These are phyloP conservation scores for Drosophila sordidapex DNA, from an alignment of 2,888 invertebrate species.

Conservation along the genomic window DNA sequence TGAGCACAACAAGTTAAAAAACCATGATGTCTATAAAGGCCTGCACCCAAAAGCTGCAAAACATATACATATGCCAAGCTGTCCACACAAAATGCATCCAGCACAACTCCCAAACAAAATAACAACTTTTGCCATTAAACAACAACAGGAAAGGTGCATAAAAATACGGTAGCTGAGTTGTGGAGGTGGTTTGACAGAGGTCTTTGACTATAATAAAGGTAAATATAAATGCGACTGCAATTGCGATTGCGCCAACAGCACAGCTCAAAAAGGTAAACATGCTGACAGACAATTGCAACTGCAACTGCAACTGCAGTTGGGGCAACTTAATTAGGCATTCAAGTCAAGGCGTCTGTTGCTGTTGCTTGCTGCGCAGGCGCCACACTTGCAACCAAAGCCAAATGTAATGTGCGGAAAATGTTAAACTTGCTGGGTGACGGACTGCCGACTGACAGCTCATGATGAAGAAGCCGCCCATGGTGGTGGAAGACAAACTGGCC, in stretches of 20 bases:
- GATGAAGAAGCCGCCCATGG: conserved; percentile 49
- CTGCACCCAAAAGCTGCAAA: conserved; percentile 52
- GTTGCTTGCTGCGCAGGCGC: conserved; percentile 62
- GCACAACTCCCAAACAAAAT: conserved; percentile 31
- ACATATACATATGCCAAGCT: conserved; percentile 54
- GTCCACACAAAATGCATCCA: conserved; percentile 55
- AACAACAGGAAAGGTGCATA: conserved; percentile 17
- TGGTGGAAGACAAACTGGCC: conserved; percentile 12
- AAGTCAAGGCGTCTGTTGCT: conserved; percentile 30
- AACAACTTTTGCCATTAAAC: conserved; percentile 21
- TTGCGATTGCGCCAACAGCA: conserved; percentile 22
- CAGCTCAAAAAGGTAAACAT: conserved; percentile 39
- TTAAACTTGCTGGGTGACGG: conserved; percentile 38
- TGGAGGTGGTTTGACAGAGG: conserved; percentile 13
- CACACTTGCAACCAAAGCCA: conserved; percentile 58
- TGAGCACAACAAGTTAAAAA: conserved; percentile 12
- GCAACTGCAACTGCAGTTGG: conserved; percentile 27
- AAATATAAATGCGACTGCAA: conserved; percentile 41
- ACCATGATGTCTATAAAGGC: background rate
- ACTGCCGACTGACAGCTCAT: conserved; percentile 63
- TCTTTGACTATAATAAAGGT: conserved; percentile 17
- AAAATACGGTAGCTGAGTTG: conserved; percentile 43
- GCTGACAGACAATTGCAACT: conserved; percentile 23
- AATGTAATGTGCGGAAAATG: conserved; percentile 61
- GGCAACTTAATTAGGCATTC: conserved; percentile 74